These are phyloP conservation scores for Meleagris gallopavo DNA, from an alignment of 2,113 vertebrate species.

Conservation along the genomic window DNA sequence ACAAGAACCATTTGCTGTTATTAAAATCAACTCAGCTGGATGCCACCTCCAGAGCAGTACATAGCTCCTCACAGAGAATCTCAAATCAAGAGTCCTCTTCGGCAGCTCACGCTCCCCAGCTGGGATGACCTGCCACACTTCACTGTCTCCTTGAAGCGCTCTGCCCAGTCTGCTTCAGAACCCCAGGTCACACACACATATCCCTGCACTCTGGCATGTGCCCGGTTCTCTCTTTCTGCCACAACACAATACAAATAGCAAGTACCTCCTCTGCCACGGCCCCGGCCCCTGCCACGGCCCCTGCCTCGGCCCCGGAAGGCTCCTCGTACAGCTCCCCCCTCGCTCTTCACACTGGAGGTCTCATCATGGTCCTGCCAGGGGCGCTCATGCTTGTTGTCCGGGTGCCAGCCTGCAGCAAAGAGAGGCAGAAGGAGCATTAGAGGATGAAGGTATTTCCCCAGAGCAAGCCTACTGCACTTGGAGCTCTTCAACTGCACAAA, in stretches of 20 bases:
- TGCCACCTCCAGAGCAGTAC: background rate
- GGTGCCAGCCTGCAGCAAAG: constrained; percentile 87
- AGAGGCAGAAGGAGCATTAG: background rate
- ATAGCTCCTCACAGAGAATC: background rate
- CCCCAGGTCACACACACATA: background rate
- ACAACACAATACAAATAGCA: constrained; percentile 68
- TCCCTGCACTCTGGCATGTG: background rate
- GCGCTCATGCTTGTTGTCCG: constrained; percentile 90
- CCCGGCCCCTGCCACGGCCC: constrained; percentile 89
- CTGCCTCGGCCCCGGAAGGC: constrained; percentile 92
- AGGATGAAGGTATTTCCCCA: background rate
- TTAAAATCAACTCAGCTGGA: background rate
- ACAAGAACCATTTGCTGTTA: background rate
- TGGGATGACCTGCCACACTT: background rate
- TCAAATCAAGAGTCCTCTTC: background rate
- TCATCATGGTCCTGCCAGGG: constrained; percentile 95
- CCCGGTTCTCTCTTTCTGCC: background rate
- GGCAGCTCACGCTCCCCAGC: background rate
- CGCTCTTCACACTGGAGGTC: constrained; percentile 97
- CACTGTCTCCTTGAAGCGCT: background rate
- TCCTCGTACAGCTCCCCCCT: constrained; percentile 91
- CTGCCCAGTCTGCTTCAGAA: background rate
- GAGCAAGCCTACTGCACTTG: accelerated
- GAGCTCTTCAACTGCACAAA: background rate
- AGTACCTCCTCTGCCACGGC: constrained; percentile 89